Percentiles rank a stretch among this genome's conserved stretches.
Evolutionary conservation across 1,140 invertebrate species (phyloP).

Genomic region (Euborellia annulipes): DNA sequence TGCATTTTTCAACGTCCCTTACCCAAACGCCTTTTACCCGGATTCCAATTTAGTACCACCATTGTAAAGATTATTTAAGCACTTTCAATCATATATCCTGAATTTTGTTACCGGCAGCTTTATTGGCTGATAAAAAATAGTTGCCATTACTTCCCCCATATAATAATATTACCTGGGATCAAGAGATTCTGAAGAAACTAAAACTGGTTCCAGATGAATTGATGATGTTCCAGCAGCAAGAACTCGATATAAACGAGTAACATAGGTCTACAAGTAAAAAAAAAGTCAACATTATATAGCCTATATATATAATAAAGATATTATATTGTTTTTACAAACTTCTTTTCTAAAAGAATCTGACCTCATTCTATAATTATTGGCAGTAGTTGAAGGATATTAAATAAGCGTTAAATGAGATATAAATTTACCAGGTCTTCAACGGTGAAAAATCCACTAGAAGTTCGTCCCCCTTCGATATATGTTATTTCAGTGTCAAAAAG

Average conservation of each 20-base stretch:
- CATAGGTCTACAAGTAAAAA: constrained; percentile 47
- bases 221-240: constrained; percentile 67
- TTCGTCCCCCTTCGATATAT: constrained; percentile 93
- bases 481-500: constrained; percentile 86
- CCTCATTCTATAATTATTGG: neutral
- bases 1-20: too few species aligned
- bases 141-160: too few species aligned
- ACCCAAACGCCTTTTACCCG: too few species aligned
- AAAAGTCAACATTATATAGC: too few species aligned
- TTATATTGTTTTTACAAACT: neutral
- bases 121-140: too few species aligned
- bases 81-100: too few species aligned
- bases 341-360: too few species aligned
- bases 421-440: constrained; percentile 72
- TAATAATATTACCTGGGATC: constrained; percentile 49
- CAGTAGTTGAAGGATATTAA: neutral
- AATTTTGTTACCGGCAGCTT: too few species aligned
- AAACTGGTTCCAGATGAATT: constrained; percentile 84
- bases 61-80: too few species aligned
- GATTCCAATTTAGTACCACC: too few species aligned
- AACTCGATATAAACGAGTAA: constrained; percentile 74
- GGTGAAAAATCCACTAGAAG: constrained; percentile 92
- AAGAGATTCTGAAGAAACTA: constrained; percentile 47
- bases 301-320: neutral
- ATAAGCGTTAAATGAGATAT: neutral